Evolutionary conservation across 2,113 vertebrate genomes (phyloP), one percentile per base, ranked within the genome.

Genomic region (Engystomops pustulosus): DNA sequence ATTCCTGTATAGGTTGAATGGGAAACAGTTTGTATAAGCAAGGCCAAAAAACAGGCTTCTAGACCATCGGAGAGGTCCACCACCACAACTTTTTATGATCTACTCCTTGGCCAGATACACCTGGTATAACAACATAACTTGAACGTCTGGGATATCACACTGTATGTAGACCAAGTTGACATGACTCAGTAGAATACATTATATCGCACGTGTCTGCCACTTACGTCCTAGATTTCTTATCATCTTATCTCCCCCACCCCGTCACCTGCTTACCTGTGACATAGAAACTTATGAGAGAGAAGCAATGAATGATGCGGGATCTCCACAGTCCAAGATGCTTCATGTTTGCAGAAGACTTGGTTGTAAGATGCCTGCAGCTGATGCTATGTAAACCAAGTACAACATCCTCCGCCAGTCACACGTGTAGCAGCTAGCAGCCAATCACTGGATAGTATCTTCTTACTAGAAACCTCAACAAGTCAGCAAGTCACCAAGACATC

Each of bases 251-350:
- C 6, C 32, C 72, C 62, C 14, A 17, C 32, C 72, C 62, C 14
- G 32, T 36, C 68, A 27, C 68, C 49, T 41, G 23, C 69, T 82
- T 74, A 82, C 80, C 80, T 82, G 80, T 41, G 49, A 72, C 49
- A 82, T 25, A 72, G 34, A 82, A 30, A 44, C 17, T 38, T 49
- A 82, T 30, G 15, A 82, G 36, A 17, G 45, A 3, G 34, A 82
- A 45, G n/a, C 36, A 72, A 9, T 15, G 30, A 18, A 4, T 20
- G 51, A 15, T 17, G 25, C 67, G 17, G 47, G 41, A 6, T 20
- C 4, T 7, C 4, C 9, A n/a, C 14, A 58, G 15, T 60, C 30
- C 65, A 7, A 6, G 80, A 14, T 44, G 47, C 80, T 72, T 82
- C 80, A 82, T 82, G 34, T 58, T 60, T 82, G 51, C 80, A 72